Conservation (phyloP, 2,113 vertebrate species). For the Connochaetes taurinus region DNA sequence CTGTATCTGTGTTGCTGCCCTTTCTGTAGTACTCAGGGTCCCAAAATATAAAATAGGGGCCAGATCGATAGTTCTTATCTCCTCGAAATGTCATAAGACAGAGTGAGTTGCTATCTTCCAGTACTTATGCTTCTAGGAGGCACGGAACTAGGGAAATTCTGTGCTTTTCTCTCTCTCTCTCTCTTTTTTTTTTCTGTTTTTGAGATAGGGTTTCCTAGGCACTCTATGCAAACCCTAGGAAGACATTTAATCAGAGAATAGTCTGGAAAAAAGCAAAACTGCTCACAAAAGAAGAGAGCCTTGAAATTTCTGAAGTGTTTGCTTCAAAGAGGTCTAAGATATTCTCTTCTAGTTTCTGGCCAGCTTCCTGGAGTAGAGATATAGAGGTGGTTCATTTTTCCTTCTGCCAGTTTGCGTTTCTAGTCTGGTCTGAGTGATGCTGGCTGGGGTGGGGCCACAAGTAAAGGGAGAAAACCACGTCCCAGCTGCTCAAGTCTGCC, state of each 20-base stretch:
- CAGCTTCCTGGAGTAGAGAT: background rate
- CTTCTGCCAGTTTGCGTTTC: background rate
- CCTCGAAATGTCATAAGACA: background rate
- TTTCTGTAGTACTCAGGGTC: background rate
- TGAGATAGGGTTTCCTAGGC: background rate
- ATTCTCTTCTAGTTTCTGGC: background rate
- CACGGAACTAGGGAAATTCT: background rate
- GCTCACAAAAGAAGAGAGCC: background rate
- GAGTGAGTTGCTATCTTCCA: background rate
- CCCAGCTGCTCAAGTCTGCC: background rate
- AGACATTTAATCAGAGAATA: conserved; percentile 12
- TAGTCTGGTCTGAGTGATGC: background rate
- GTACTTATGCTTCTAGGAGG: background rate
- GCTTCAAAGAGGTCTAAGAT: background rate
- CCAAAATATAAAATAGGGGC: background rate
- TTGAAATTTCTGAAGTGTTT: background rate
- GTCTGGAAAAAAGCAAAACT: background rate
- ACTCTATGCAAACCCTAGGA: background rate
- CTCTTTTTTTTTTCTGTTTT: background rate
- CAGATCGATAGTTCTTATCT: background rate
- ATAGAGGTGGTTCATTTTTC: background rate
- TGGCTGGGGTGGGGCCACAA: background rate
- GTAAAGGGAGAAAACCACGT: background rate
- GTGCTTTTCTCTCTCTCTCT: background rate
- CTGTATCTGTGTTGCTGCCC: background rate